Base-by-base conservation (phyloP, 2,113 vertebrate species). In the Pardalotus punctatus region DNA sequence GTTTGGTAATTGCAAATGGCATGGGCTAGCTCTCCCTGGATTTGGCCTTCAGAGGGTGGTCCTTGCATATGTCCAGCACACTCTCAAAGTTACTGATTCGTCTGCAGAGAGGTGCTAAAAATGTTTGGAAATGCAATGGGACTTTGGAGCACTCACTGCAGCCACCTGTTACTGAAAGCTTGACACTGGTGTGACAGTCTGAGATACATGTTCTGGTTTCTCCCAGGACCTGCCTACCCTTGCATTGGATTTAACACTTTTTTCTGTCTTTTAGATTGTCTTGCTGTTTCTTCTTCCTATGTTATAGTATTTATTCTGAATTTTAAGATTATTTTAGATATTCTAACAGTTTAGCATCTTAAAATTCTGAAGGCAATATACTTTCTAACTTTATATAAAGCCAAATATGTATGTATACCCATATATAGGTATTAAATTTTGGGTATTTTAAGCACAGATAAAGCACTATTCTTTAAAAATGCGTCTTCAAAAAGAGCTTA, bases 181-280 rank as follows among this genome's bases (percentile, higher is more conserved):
- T 0, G 0, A 14, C 14, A 6, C 18, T 7, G 5, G 12, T 53
- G n/a, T 73, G 42, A n/a, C 10, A 28, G 7, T 33, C 21, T 65
- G 36, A 70, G 69, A 88, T 9, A 22, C 8, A 22, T 1, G 0
- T 43, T 64, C 23, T 45, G 61, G 16, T 67, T 81, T 81, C 69
- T 67, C 6, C 11, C 62, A 73, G 36, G 21, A 79, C 24, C 18
- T 27, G 33, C 38, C 16, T 43, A 33, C 19, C 15, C 17, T 66
- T 72, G 2, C 17, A 1, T 12, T 60, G 47, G 28, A 47, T 35
- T 81, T 84, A 23, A 13, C 22, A 35, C 4, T 79, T 73, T 53
- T 40, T 25, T 71, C 89, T 43, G 48, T 48, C 6, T 57, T 79
- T 50, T 45, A 33, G 42, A 38, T 57, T 74, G 38, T 45, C 12